Conservation (phyloP, 2,797 vertebrate genomes). For the Geotrypetes seraphini region DNA sequence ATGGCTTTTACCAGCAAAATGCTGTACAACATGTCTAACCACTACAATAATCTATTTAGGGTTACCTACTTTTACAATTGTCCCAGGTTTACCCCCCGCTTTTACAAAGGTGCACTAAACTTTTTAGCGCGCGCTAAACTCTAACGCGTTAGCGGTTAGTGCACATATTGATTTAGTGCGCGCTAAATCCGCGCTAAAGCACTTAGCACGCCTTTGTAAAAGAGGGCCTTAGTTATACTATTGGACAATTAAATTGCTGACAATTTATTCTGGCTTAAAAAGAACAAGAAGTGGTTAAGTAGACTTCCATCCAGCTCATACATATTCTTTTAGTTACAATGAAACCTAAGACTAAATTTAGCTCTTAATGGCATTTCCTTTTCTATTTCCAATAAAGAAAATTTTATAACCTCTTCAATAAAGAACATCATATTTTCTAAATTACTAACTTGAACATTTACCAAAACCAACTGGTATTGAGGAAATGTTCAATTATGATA, state of each 20-base stretch:
- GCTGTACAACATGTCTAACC: conserved; percentile 36
- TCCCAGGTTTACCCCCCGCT: too few relatives aligned
- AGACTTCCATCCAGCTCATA: conserved; percentile 55
- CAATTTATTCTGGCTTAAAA: conserved; percentile 42
- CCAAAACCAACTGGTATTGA: conserved; percentile 37
- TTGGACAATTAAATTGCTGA: conserved; percentile 66
- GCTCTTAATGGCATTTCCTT: conserved; percentile 63
- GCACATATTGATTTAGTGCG: too few relatives aligned
- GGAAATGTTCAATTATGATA: conserved; percentile 50
- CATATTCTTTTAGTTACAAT: conserved; percentile 57
- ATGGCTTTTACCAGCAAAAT: conserved; percentile 48
- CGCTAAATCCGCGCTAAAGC: too few relatives aligned
- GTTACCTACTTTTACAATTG: conserved; percentile 52
- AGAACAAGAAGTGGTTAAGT: conserved; percentile 54
- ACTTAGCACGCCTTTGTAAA: too few relatives aligned
- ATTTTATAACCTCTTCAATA: conserved; percentile 49
- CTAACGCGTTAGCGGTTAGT: too few relatives aligned
- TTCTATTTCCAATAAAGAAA: conserved; percentile 57
- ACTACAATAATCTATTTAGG: conserved; percentile 50
- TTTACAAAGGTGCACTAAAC: too few relatives aligned
- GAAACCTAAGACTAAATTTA: conserved; percentile 56
- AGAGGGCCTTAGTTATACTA: conserved; percentile 48
- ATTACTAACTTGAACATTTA: conserved; percentile 43
- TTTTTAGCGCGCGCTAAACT: too few relatives aligned
- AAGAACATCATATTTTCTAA: conserved; percentile 50